Evolutionary conservation across 2,113 vertebrate species (phyloP).

Genomic region (Xiphorhynchus elegans): DNA sequence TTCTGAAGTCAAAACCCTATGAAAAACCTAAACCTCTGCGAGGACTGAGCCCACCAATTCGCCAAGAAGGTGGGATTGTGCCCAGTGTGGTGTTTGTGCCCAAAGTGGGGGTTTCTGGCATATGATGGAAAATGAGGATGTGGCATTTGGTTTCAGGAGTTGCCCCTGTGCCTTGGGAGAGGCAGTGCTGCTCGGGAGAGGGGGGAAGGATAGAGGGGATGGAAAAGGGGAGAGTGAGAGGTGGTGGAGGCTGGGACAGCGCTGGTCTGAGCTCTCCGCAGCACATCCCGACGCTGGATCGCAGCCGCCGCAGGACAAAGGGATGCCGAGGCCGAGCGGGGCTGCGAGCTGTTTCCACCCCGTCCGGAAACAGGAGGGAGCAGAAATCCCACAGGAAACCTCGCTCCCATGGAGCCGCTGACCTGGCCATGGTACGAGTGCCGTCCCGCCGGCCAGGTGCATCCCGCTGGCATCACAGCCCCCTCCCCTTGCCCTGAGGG

Average conservation of each 20-base stretch:
- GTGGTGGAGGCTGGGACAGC: not conserved
- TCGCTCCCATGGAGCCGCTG: not conserved
- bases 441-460: not conserved
- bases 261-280: not conserved
- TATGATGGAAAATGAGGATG: not conserved
- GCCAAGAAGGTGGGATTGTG: not conserved
- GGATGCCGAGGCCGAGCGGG: not conserved
- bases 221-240: not conserved
- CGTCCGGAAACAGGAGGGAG: slow-evolving; percentile 2
- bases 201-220: not conserved
- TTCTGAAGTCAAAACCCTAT: not conserved
- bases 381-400: slow-evolving; percentile 61
- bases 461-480: not conserved
- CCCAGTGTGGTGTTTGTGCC: not conserved
- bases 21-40: not conserved
- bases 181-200: not conserved
- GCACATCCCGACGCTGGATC: accelerated
- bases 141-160: not conserved
- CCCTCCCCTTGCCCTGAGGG: not conserved
- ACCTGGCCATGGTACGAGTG: not conserved
- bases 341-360: not conserved
- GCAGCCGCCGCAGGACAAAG: not conserved
- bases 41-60: not conserved
- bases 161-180: not conserved
- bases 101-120: not conserved